Conservation (phyloP, 2,888 invertebrate species). For the Agriopis marginaria region DNA sequence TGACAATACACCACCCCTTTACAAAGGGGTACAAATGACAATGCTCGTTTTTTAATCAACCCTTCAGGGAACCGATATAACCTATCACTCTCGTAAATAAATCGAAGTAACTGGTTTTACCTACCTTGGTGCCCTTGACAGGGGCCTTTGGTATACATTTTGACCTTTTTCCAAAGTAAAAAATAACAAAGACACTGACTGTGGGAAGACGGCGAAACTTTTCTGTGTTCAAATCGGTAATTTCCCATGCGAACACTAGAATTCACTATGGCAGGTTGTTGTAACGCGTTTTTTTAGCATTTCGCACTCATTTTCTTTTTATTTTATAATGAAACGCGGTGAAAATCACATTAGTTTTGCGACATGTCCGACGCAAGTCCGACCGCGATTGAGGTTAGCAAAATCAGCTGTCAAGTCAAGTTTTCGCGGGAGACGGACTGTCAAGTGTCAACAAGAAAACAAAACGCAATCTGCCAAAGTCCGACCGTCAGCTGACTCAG, state of each 20-base stretch:
- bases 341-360: slow-evolving; percentile 21
- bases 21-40: slow-evolving; percentile 38
- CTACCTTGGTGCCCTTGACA: slow-evolving; percentile 41
- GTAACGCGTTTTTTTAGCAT: slow-evolving; percentile 24
- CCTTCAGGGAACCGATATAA: slow-evolving; percentile 37
- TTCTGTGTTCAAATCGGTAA: slow-evolving; percentile 22
- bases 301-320: slow-evolving; percentile 18
- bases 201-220: slow-evolving; percentile 39
- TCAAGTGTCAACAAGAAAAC: slow-evolving; percentile 7
- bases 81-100: slow-evolving; percentile 44
- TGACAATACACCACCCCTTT: slow-evolving; percentile 36
- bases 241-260: slow-evolving; percentile 35
- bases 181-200: slow-evolving; percentile 35
- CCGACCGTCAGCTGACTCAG: slow-evolving; percentile 40
- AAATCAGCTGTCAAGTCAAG: slow-evolving; percentile 28
- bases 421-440: slow-evolving; percentile 27
- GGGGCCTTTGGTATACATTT: slow-evolving; percentile 39
- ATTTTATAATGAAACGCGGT: background rate
- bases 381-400: slow-evolving; percentile 27
- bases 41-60: slow-evolving; percentile 36
- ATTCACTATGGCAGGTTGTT: slow-evolving; percentile 26
- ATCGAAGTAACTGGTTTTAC: slow-evolving; percentile 45
- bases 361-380: slow-evolving; percentile 11
- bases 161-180: slow-evolving; percentile 39
- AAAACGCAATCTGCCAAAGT: slow-evolving; percentile 24